These are phyloP conservation scores for Neopipo cinnamomea DNA, from an alignment of 2,113 vertebrate species.

Conservation along the genomic window DNA sequence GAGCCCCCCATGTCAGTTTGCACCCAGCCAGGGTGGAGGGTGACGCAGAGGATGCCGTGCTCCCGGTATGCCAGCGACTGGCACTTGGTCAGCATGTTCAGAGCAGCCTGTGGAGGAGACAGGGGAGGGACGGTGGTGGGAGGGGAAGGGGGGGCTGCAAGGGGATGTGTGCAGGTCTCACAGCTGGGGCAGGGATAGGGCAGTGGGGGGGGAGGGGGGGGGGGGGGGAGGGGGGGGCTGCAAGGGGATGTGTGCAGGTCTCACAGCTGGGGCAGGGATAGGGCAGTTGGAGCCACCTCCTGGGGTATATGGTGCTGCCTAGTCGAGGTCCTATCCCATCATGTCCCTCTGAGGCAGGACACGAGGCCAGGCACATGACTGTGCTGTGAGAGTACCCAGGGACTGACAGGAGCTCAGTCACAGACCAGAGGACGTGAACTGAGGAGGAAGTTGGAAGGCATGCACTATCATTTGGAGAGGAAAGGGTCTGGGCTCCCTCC, in stretches of 20 bases:
- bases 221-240: background rate
- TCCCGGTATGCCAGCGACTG: background rate
- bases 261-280: background rate
- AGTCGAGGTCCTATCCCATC: fast-evolving
- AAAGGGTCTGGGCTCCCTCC: background rate
- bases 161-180: background rate
- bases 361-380: fast-evolving
- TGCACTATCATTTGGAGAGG: fast-evolving
- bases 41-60: background rate
- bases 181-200: background rate
- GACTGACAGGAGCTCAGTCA: background rate
- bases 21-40: constrained; percentile 32
- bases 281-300: background rate
- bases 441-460: background rate
- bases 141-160: background rate
- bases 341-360: background rate
- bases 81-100: constrained; percentile 38
- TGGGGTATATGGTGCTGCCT: background rate
- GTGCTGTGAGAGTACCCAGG: background rate
- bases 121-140: background rate
- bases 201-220: background rate
- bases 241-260: background rate
- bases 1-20: background rate
- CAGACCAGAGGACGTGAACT: background rate
- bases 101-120: constrained; percentile 7